Percentiles rank a stretch among this genome's conserved stretches.
phyloP scores from a whole-genome alignment of 2,113 vertebrate genomes.

The Rhinolophus ferrumequinum region DNA sequence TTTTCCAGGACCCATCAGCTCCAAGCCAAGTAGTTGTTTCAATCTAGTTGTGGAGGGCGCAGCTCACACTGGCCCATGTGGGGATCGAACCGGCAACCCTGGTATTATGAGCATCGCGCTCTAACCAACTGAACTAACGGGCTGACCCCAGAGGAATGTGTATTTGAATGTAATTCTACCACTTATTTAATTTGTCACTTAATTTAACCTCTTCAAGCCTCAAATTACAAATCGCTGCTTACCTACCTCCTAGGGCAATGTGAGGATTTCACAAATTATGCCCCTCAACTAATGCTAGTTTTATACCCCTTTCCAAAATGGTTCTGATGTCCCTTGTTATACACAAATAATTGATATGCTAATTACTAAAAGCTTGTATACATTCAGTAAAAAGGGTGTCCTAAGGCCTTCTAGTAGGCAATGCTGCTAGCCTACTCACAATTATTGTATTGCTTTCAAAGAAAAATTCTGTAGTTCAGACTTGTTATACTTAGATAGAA shows the following conservation, averaged over 20 bases:
- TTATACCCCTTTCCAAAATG: conserved; percentile 46
- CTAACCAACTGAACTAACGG: no score
- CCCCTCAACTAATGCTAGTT: background rate
- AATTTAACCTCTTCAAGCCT: background rate
- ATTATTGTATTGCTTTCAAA: background rate
- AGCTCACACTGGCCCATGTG: no score
- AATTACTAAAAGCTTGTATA: conserved; percentile 27
- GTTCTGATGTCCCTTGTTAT: background rate
- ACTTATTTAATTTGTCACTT: conserved; percentile 13
- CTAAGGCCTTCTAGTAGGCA: conserved; percentile 25
- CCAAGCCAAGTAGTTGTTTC: no score
- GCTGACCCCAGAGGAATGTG: background rate
- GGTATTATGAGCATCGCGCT: no score
- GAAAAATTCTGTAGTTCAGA: background rate
- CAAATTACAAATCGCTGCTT: conserved; percentile 1
- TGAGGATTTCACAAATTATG: conserved; percentile 34
- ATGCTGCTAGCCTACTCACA: background rate
- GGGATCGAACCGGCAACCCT: no score
- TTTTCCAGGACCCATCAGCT: no score
- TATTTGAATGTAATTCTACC: background rate
- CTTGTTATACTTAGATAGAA: conserved; percentile 5
- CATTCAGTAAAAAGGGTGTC: background rate
- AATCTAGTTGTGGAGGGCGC: no score
- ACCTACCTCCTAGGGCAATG: background rate
- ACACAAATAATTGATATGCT: conserved; percentile 35